Evolutionary conservation across 2,888 invertebrate genomes (phyloP).

Genomic region (Pseudococcus longispinus): DNA sequence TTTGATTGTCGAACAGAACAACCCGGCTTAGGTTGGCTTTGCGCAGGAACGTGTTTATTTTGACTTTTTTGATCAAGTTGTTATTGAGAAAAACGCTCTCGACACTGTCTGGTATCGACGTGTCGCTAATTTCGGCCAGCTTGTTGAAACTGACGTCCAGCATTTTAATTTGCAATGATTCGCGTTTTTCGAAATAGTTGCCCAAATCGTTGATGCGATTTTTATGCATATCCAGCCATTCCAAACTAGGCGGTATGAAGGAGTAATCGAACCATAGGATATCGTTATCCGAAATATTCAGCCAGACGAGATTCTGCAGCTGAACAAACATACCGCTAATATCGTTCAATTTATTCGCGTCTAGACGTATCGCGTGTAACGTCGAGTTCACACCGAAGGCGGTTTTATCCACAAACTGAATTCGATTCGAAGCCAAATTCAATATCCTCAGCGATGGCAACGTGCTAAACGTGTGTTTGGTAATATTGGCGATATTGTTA

Average conservation of each 20-base stretch:
- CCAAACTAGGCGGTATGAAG: constrained; percentile 81
- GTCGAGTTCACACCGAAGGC: constrained; percentile 81
- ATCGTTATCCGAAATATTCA: constrained; percentile 90
- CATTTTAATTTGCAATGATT: constrained; percentile 79
- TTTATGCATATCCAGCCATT: constrained; percentile 89
- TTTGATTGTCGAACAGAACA: constrained; percentile 91
- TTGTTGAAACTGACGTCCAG: constrained; percentile 90
- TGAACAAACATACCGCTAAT: constrained; percentile 84
- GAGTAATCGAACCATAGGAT: constrained; percentile 89
- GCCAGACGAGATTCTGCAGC: constrained; percentile 82
- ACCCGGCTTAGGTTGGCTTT: constrained; percentile 88
- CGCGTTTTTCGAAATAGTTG: constrained; percentile 74
- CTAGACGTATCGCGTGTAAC: constrained; percentile 84
- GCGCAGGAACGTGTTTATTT: constrained; percentile 87
- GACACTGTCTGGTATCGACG: constrained; percentile 82
- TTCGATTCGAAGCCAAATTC: constrained; percentile 85
- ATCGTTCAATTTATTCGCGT: constrained; percentile 83
- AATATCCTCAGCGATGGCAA: constrained; percentile 82
- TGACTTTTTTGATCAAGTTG: constrained; percentile 83
- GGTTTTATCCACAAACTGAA: constrained; percentile 78
- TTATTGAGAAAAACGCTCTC: constrained; percentile 88
- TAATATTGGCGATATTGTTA: constrained; percentile 83
- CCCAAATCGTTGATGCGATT: constrained; percentile 82
- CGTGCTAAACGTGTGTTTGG: constrained; percentile 79
- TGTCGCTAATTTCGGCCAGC: constrained; percentile 77